These are phyloP conservation scores for Laticauda colubrina DNA, from an alignment of 2,113 vertebrate genomes.

Conservation along the genomic window DNA sequence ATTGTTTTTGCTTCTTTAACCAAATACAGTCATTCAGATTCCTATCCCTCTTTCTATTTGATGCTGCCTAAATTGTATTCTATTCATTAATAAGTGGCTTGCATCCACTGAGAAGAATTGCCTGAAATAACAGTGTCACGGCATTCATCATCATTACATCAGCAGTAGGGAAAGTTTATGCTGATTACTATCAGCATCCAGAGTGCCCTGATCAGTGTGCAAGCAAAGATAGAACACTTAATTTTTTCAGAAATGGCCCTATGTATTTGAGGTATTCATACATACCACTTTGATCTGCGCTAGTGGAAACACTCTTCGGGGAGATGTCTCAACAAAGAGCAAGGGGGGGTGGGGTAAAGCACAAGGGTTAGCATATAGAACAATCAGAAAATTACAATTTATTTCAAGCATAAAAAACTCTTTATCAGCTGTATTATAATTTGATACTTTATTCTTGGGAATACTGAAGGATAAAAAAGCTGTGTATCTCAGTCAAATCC, in stretches of 20 bases:
- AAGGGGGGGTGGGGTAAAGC: constrained; percentile 36
- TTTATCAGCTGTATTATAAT: constrained; percentile 60
- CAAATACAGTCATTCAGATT: constrained; percentile 10
- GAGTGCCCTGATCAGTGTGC: constrained; percentile 70
- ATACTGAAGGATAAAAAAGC: constrained; percentile 50
- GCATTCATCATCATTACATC: constrained; percentile 96
- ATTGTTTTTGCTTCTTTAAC: constrained; percentile 31
- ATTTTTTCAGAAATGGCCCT: constrained; percentile 65
- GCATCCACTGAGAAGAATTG: constrained; percentile 78
- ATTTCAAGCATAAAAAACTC: constrained; percentile 51
- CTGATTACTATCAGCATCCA: constrained; percentile 80
- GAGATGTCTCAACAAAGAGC: constrained; percentile 45
- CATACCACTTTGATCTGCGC: constrained; percentile 55
- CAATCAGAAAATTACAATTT: constrained; percentile 56
- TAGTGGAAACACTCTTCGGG: constrained; percentile 55
- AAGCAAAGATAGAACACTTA: constrained; percentile 69
- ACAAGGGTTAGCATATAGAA: constrained; percentile 48
- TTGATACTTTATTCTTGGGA: constrained; percentile 39
- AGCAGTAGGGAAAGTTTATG: constrained; percentile 86
- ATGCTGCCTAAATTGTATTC: constrained; percentile 74
- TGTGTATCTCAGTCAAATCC: constrained; percentile 31
- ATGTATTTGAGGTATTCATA: constrained; percentile 56
- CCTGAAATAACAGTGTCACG: constrained; percentile 71
- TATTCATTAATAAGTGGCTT: constrained; percentile 83
- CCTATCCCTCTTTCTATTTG: constrained; percentile 41